A percentile compares a stretch with the other conserved stretches of the same genome.
Conservation (phyloP, 2,888 invertebrate genomes). For the Nephrotoma appendiculata region DNA sequence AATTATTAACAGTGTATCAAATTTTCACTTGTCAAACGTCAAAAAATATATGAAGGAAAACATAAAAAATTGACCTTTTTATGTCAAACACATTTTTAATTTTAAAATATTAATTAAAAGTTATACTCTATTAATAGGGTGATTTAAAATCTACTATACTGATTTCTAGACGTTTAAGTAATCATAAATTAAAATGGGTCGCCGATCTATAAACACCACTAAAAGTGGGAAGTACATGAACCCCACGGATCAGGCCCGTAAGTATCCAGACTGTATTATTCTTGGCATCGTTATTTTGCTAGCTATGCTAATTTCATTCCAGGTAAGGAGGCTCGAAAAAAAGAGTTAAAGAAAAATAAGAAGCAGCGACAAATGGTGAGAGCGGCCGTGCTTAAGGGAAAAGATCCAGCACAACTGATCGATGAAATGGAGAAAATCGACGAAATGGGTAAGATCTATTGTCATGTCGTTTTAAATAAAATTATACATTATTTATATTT, state of each 20-base stretch:
- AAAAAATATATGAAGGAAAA: not conserved
- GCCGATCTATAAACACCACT: conserved; percentile 94
- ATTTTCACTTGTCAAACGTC: not conserved
- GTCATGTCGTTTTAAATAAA: not conserved
- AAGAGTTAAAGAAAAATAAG: conserved; percentile 96
- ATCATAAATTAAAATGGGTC: conserved; percentile 59
- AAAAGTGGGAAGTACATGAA: conserved; percentile 99
- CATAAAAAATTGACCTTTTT: not conserved
- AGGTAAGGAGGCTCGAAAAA: conserved; percentile 96
- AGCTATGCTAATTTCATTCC: conserved; percentile 12
- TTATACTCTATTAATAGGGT: too few relatives aligned
- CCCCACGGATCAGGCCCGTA: conserved; percentile 97
- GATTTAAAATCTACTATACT: not conserved
- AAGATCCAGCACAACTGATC: conserved; percentile 89
- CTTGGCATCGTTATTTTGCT: not conserved
- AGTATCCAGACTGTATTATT: conserved; percentile 34
- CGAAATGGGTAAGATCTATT: conserved; percentile 70
- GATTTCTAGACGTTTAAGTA: not conserved
- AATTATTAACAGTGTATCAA: not conserved
- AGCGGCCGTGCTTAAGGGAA: conserved; percentile 92
- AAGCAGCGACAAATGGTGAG: conserved; percentile 91
- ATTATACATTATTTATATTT: conserved; percentile 18
- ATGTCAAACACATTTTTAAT: not conserved
- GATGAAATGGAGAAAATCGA: conserved; percentile 96
- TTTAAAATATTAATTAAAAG: not conserved